Conservation (phyloP, 2,113 vertebrate species). For the Eulemur rufifrons region DNA sequence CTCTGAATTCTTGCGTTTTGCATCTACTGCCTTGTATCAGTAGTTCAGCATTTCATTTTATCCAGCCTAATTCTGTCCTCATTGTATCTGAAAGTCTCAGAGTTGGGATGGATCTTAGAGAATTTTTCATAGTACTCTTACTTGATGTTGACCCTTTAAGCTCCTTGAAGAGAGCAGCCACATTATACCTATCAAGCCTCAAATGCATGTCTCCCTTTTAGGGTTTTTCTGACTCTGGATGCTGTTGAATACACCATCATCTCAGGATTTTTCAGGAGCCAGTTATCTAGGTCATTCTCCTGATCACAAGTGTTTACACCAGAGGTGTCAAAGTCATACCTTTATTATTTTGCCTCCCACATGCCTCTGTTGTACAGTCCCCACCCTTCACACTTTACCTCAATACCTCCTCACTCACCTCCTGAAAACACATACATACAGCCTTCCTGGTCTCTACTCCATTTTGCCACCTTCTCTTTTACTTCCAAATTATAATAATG, state of each 20-base stretch:
- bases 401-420: neutral
- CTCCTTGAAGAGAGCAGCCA: neutral
- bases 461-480: conserved; percentile 11
- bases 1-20: neutral
- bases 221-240: neutral
- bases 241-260: neutral
- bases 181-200: neutral
- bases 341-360: neutral
- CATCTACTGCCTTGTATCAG: neutral
- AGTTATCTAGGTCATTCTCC: conserved; percentile 21
- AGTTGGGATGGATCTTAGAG: neutral
- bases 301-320: neutral
- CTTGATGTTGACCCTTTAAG: neutral
- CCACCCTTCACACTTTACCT: neutral
- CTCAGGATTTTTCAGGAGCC: conserved; percentile 1
- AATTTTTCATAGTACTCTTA: neutral
- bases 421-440: neutral
- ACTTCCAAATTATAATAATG: conserved; percentile 20
- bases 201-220: conserved; percentile 1
- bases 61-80: neutral
- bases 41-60: conserved; percentile 32
- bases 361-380: neutral
- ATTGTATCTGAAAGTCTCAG: neutral
- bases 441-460: neutral
- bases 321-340: neutral